Percentiles rank a stretch among this genome's conserved stretches.
Evolutionary conservation across 2,113 vertebrate species (phyloP).

Genomic region (Butastur rufipennis): DNA sequence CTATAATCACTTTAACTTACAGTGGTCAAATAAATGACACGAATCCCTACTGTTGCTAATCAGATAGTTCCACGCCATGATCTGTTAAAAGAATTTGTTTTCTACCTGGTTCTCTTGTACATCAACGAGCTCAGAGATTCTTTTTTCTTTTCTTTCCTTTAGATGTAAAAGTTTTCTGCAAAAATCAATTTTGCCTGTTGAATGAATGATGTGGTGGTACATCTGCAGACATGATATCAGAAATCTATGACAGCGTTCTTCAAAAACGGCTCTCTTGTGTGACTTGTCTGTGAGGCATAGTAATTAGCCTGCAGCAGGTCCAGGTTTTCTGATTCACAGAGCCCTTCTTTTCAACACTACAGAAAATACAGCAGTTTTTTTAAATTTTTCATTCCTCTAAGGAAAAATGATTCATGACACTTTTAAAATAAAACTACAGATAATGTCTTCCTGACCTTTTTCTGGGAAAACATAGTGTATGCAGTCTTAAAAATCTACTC

Average conservation of each 20-base stretch:
- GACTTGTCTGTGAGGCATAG: background rate
- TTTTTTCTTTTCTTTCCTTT: background rate
- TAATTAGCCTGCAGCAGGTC: background rate
- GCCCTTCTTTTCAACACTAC: background rate
- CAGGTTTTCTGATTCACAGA: background rate
- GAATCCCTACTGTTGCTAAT: background rate
- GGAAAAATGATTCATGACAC: background rate
- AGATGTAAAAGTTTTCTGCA: background rate
- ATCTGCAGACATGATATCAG: background rate
- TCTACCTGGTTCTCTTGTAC: background rate
- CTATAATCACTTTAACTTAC: background rate
- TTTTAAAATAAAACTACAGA: background rate
- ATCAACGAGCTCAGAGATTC: background rate
- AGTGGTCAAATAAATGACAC: background rate
- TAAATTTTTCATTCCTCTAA: background rate
- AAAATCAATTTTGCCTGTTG: slow-evolving; percentile 9
- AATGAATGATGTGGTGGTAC: background rate
- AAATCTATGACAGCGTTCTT: background rate
- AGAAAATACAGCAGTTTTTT: background rate
- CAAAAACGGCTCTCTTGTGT: background rate
- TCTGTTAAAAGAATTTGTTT: background rate
- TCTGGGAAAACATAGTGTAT: background rate
- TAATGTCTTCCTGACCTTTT: background rate
- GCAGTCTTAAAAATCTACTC: background rate
- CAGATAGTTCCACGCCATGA: background rate